Base-by-base conservation (phyloP, 2,113 vertebrate genomes). In the Lampris megalopsis region DNA sequence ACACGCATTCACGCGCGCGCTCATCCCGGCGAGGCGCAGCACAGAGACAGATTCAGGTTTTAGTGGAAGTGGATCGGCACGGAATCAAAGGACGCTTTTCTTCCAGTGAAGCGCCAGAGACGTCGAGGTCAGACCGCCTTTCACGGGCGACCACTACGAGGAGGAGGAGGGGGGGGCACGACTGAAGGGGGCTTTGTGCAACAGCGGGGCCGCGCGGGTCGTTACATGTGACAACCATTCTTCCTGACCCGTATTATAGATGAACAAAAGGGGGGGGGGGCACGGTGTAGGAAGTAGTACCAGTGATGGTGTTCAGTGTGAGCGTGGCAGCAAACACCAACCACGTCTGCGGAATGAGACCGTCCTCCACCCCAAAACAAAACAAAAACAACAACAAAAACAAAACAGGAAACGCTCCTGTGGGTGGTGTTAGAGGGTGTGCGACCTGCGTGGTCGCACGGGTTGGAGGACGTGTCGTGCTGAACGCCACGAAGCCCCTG, bases 81-180 rank as follows among this genome's bases (percentile, higher is more conserved):
- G 64, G 80, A 89, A 93, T 93, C 90, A 93, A 93, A 92, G 86
- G 63, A 77, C 2, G 68, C 88, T 87, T 86, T 91, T 91, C 91
- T 92, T 90, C 82, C 65, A 77, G 88, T 84, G 87, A 90, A 92
- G 89, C 75, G 72, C 75, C 83, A 73, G 8, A 53, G 68, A 78
- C 65, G 41, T 62, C 43, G 80, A 72, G 87, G 88, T 90, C 91
- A 90, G 71, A 80, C 84, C 77, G 81, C 81, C 86, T 85, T 91
- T 89, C 90, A 83, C 63, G 77, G 83, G 77, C 76, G 63, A 79
- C 85, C n/a, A n/a, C n/a, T n/a, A n/a, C n/a, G n/a, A n/a, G n/a
- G n/a, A n/a, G n/a, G n/a, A 72, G 70, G 72, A 83, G 80, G 77
- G 49, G 59, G 63, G 85, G 84, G 90, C 86, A 83, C 61, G 82